These are phyloP conservation scores for Lampris incognitus DNA, from an alignment of 2,113 vertebrate genomes.

Conservation along the genomic window DNA sequence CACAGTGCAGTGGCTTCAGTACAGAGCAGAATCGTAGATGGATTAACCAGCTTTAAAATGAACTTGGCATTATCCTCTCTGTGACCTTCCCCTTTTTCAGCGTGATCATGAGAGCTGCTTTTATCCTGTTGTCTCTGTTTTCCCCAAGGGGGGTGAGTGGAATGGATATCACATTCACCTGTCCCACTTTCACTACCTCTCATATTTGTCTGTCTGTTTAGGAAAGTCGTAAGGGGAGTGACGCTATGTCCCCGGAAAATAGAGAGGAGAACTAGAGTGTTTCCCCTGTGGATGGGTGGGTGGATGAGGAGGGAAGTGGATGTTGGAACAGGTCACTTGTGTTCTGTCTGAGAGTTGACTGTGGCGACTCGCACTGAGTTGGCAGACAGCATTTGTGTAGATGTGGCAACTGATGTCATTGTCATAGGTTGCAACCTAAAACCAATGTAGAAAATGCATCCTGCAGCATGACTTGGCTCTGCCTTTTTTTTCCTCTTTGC, in stretches of 20 bases:
- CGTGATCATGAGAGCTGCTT: neutral
- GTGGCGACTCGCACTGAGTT: neutral
- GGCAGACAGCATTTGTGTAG: neutral
- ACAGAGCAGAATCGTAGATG: slow-evolving; percentile 3
- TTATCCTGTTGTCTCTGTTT: neutral
- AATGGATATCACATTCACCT: neutral
- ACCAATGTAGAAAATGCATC: neutral
- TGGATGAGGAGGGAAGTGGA: neutral
- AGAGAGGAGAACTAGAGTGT: neutral
- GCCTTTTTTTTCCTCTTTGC: too few relatives aligned
- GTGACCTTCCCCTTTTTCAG: slow-evolving; percentile 1
- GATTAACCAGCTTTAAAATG: neutral
- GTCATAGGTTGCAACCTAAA: neutral
- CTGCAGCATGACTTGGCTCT: neutral
- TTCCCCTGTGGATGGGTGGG: too few relatives aligned
- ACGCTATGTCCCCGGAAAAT: neutral
- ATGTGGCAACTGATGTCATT: neutral
- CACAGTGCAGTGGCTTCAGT: neutral
- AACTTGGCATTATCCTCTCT: slow-evolving; percentile 5
- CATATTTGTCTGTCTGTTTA: neutral
- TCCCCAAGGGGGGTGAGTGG: slow-evolving; percentile 6
- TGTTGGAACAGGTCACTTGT: neutral
- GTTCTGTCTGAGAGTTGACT: neutral
- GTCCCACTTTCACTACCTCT: neutral
- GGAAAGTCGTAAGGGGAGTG: neutral